Base-by-base conservation (phyloP, 2,113 vertebrate genomes). In the Leucopternis melanops region DNA sequence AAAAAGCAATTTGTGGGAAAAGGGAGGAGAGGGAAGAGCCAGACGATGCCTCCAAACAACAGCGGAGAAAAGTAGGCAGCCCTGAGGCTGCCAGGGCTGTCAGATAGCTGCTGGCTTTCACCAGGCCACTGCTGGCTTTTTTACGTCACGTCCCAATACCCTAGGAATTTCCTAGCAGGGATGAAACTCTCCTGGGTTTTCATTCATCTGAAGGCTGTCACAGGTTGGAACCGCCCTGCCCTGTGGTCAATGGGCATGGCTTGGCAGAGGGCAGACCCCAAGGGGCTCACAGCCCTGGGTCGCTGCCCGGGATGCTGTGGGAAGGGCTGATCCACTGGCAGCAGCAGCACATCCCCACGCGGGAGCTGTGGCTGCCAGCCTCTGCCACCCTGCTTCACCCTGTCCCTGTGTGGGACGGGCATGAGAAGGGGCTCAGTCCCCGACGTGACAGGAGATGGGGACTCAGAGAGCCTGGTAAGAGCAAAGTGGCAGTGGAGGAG, bases 361-460 rank as follows among this genome's bases (percentile, higher is more conserved):
- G 6, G 40, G 45, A 81, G 6, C 5, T 71, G 66, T 32, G 70
- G 23, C 59, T 66, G n/a, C 31, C 47, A 45, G 27, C 8, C 88
- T 88, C 62, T 81, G 70, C 11, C 66, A 58, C 36, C 16, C 50
- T 3, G 4, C 52, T 42, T 47, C 42, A 40, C 34, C 1, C 0
- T 25, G 42, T 57, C 18, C 32, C 31, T 49, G 8, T 5, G 11
- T 0, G 3, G 54, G 47, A 45, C 0, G 2, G 26, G 63, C 16
- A 45, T 0, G 4, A 62, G 42, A 55, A 84, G 32, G 62, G 54
- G 31, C 10, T 94, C 3, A 0, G 34, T n/a, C 40, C 61, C 31
- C 6, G 9, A 0, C 0, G 9, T 1, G 11, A 4, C 15, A 9
- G 6, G 3, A 63, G 45, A 29, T 0, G 1, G 29, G 36, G 62